These are phyloP conservation scores for Allygus modestus DNA, from an alignment of 2,888 invertebrate species.

Conservation along the genomic window DNA sequence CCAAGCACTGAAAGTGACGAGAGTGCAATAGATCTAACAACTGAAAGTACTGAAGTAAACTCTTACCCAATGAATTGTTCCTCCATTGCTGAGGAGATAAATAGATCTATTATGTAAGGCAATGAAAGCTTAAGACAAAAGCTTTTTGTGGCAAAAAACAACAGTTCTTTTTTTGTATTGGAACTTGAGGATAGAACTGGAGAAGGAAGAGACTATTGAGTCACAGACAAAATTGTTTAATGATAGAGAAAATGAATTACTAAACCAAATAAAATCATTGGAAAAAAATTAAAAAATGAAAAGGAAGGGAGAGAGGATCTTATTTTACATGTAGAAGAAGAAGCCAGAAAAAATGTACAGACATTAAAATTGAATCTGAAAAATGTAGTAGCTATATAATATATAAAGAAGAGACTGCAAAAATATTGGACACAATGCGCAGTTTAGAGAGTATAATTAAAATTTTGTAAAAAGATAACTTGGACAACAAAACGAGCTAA, in stretches of 20 bases:
- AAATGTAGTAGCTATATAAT: constrained; percentile 20
- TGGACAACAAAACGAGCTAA: background rate
- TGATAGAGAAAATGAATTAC: constrained; percentile 14
- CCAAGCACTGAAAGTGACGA: background rate
- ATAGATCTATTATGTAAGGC: background rate
- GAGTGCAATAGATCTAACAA: background rate
- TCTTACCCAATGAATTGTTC: constrained; percentile 7
- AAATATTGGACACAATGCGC: constrained; percentile 26
- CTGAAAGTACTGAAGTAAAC: background rate
- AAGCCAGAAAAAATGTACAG: background rate
- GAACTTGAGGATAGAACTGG: no score
- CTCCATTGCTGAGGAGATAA: background rate
- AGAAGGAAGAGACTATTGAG: background rate
- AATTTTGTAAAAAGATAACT: constrained; percentile 7
- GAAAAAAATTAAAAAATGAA: constrained; percentile 32
- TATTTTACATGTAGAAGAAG: constrained; percentile 29
- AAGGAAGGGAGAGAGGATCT: constrained; percentile 14
- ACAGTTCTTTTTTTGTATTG: background rate
- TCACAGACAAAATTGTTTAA: background rate
- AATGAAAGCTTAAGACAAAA: background rate
- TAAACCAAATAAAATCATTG: constrained; percentile 26
- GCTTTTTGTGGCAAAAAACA: background rate
- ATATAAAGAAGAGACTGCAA: constrained; percentile 20
- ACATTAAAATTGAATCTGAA: background rate
- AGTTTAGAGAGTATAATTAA: constrained; percentile 6